Evolutionary conservation across 2,888 invertebrate genomes (phyloP), one percentile per base, ranked within the genome.

Genomic region (Spilosoma lubricipeda): DNA sequence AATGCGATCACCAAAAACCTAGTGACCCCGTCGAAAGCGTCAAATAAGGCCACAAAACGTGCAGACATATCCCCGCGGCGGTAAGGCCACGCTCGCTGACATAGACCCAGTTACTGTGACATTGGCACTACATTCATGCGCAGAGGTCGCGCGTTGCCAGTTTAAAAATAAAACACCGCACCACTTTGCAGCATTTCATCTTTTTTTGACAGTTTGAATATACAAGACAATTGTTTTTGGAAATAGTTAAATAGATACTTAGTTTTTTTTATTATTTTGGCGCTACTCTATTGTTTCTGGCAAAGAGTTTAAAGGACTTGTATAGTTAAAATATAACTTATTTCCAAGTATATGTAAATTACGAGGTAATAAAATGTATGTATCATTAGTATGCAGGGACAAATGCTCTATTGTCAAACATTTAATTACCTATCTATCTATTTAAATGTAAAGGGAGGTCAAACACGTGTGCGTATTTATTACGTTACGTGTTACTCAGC

Each of bases 41-140:
- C 88, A 87, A 89, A 90, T 89, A 91, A 90, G 90, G 90, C 85
- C 86, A 83, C 83, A 82, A 88, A 87, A 84, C 88, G 88, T 87
- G 85, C 86, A 85, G 84, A 86, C 85, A 85, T 86, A 87, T 86
- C 85, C 86, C 87, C 86, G 85, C 80, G 80, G 86, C 77, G 81
- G 84, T 90, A 85, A 95, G 95, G 95, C 92, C 95, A 82, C 88
- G 89, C 87, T 85, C 87, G 89, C 84, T 94, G 95, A 95, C 95
- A 95, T 93, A 95, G 95, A 95, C 95, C 95, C 92, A 95, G 93
- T 89, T 95, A 92, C 90, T 82, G 88, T 89, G 95, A 94, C 95
- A 95, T 95, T 95, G 95, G 95, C 95, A 95, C 95, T 95, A 95
- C 95, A 95, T 95, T 95, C 94, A 93, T 90, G 89, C 89, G 89